phyloP scores from a whole-genome alignment of 2,888 invertebrate genomes.

The Willowsia nigromaculata region DNA sequence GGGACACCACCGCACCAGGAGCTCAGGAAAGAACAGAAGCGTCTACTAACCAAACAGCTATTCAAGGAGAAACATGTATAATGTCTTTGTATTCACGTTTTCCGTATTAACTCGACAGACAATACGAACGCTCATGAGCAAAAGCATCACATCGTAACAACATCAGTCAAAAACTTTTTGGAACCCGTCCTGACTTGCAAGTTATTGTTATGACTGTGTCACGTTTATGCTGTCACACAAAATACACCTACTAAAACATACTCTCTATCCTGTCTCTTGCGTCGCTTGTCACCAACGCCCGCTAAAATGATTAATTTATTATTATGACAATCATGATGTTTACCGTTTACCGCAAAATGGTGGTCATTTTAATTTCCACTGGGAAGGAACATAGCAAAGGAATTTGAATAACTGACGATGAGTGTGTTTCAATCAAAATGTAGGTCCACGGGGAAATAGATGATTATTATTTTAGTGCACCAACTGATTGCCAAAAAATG shows the following conservation, averaged over 20 bases:
- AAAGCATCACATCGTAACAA: background rate
- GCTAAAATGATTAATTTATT: conserved; percentile 63
- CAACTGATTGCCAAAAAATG: no score
- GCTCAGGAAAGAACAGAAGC: conserved; percentile 56
- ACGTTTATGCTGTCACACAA: conserved; percentile 47
- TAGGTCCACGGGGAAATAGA: background rate
- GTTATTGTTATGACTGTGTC: conserved; percentile 42
- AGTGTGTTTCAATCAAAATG: background rate
- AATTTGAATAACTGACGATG: background rate
- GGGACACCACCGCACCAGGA: conserved; percentile 40
- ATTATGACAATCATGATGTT: conserved; percentile 62
- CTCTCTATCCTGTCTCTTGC: background rate
- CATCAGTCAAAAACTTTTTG: conserved; percentile 36
- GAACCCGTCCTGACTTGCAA: conserved; percentile 9
- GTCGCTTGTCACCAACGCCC: conserved; percentile 21
- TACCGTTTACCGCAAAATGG: conserved; percentile 43
- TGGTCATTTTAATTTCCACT: conserved; percentile 18
- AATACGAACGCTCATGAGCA: conserved; percentile 22
- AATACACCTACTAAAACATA: conserved; percentile 30
- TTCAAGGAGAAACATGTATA: background rate
- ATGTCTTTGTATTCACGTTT: conserved; percentile 7
- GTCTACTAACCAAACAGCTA: conserved; percentile 11
- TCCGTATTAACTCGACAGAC: background rate
- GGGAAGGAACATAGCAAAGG: background rate
- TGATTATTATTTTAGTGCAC: background rate